These are phyloP conservation scores for Tipula unca DNA, from an alignment of 2,888 invertebrate genomes.

Conservation along the genomic window DNA sequence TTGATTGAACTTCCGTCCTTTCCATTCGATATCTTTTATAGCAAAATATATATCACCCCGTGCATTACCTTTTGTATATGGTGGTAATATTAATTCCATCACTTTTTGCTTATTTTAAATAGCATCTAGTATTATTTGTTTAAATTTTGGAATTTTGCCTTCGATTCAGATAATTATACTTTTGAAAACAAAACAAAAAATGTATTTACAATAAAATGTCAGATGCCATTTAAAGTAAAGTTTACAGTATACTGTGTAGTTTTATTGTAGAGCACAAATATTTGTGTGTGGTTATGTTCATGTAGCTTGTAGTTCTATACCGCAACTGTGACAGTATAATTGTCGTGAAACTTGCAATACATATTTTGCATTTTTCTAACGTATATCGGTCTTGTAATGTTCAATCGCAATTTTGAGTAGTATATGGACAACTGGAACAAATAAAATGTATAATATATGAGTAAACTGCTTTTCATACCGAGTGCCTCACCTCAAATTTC, in stretches of 20 bases:
- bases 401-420: no score
- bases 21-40: conserved; percentile 19
- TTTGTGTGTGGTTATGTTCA: no score
- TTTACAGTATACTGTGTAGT: neutral
- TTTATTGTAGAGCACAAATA: neutral
- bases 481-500: no score
- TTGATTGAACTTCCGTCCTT: conserved; percentile 28
- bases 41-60: neutral
- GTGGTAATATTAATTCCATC: conserved; percentile 20
- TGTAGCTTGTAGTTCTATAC: no score
- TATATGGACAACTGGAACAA: no score
- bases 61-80: conserved; percentile 19
- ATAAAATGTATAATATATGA: no score
- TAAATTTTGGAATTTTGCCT: neutral
- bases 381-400: no score
- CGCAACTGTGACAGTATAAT: no score
- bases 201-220: neutral
- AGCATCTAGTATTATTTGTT: neutral
- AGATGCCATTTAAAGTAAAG: neutral
- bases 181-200: neutral
- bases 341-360: no score
- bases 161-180: neutral
- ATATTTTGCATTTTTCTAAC: no score
- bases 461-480: no score
- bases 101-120: neutral